Evolutionary conservation across 2,113 vertebrate genomes (phyloP).

Genomic region (Leptosomus discolor): DNA sequence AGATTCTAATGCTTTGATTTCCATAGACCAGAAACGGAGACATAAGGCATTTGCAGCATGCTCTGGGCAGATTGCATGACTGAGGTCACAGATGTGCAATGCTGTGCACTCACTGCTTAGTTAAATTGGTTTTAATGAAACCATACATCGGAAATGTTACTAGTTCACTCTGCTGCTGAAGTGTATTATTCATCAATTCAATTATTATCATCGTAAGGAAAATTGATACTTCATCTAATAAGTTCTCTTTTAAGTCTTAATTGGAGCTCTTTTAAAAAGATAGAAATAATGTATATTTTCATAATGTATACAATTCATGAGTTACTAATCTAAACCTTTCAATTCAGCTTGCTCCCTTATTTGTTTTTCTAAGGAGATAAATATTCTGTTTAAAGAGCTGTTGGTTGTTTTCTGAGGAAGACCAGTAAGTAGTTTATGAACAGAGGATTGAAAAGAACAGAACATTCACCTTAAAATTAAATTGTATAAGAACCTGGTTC

Average conservation of each 20-base stretch:
- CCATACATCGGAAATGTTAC: neutral
- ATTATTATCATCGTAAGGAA: neutral
- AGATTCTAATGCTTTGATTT: neutral
- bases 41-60: neutral
- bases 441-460: slow-evolving; percentile 40
- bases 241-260: neutral
- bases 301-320: neutral
- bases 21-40: neutral
- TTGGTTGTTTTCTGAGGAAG: neutral
- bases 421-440: slow-evolving; percentile 24
- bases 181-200: neutral
- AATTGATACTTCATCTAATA: neutral
- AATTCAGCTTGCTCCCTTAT: neutral
- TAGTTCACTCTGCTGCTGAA: neutral
- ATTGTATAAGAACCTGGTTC: slow-evolving; percentile 43
- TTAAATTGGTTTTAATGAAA: neutral
- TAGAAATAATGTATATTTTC: neutral
- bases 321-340: neutral
- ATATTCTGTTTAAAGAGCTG: neutral
- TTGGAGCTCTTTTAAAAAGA: neutral
- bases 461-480: slow-evolving; percentile 49
- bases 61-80: neutral
- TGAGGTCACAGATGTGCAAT: neutral
- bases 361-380: slow-evolving; percentile 1
- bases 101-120: neutral